Base-by-base conservation (phyloP, 2,888 invertebrate species). In the Carcina quercana region DNA sequence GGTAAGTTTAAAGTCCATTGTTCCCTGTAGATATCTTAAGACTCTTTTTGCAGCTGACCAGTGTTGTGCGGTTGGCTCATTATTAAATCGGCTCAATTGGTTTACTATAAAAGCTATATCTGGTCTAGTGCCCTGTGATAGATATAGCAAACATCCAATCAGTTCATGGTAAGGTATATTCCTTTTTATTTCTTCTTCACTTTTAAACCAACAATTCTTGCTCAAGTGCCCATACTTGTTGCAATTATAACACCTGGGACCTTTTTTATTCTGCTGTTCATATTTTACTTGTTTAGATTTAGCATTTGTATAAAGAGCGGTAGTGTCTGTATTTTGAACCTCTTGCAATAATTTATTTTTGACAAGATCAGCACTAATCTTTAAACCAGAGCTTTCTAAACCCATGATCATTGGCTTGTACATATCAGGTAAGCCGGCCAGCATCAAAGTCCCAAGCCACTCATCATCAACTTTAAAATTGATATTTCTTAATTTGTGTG, bases 21-120 rank as follows among this genome's bases (percentile, higher is more conserved):
- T 44, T 7, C 44, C 43, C 29, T 49, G 45, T 13, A 50, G 15
- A 36, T 47, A 51, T 3, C 45, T 20, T 5, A 48, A 12, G 1
- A 48, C 33, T 8, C 46, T 29, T 15, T 50, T 48, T 2, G 46
- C 46, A 5, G 41, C 37, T 19, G 43, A 45, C 40, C 48, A 49
- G 22, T 47, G 48, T 0, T 1, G 13, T 10, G 38, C 37, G 12
- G 5, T 7, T 32, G 30, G 28, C 26, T 30, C 37, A 2, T 38
- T 29, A 27, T 49, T 47, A 25, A 49, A 49, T 13, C 47, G 47
- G 10, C 43, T 45, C 0, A 48, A 30, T 4, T 22, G 32, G 24
- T 40, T 45, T 0, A 46, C 47, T 3, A 34, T 26, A 33, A 42
- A 30, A n/a, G 38, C 19, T 5, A 49, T 53, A 14, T 53, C 50